Evolutionary conservation across 2,888 invertebrate species (phyloP), one percentile per base, ranked within the genome.

Genomic region (Cerastoderma edule): DNA sequence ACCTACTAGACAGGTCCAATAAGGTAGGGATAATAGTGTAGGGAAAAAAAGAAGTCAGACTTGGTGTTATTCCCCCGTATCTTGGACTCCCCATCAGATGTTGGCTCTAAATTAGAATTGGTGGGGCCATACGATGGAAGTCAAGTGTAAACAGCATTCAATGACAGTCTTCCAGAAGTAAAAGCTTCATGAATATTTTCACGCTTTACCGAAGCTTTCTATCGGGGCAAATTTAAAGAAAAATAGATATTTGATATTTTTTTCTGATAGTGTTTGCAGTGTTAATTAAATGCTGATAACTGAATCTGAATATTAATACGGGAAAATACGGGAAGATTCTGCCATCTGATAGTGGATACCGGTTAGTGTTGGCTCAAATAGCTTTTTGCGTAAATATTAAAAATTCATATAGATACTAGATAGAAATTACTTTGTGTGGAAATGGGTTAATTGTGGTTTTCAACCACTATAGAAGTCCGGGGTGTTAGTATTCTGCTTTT

Each of bases 141-240:
- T 60, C 60, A 33, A 60, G 60, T 60, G 60, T 60, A 28, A 65
- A 65, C 32, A 44, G n/a, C 28, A 48, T 65, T 48, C 65, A 65
- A 28, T 46, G 30, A 19, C 48, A 27, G 65, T 16, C 39, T 32
- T 67, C 39, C 67, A 63, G 71, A 75, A 71, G 70, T 71, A 71
- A 71, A 67, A 71, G 75, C 68, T 68, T 57, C 76, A 72, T 77
- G 77, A 72, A 77, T 73, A 77, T 72, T 77, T 77, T 72, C 72
- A 72, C 66, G 77, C 66, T 44, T 66, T 53, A 24, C 27, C n/a
- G 32, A 22, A 35, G 46, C 22, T 32, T 50, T 57, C 35, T 48
- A 65, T 71, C 22, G 27, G 50, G 30, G 32, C 39, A 60, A 30
- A 54, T 54, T 65, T 54, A 57, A 57, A 46, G 69, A 69, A 60